A percentile compares a stretch with the other conserved stretches of the same genome.
Evolutionary conservation across 2,113 vertebrate species (phyloP).

Genomic region (Lamprotornis superbus): DNA sequence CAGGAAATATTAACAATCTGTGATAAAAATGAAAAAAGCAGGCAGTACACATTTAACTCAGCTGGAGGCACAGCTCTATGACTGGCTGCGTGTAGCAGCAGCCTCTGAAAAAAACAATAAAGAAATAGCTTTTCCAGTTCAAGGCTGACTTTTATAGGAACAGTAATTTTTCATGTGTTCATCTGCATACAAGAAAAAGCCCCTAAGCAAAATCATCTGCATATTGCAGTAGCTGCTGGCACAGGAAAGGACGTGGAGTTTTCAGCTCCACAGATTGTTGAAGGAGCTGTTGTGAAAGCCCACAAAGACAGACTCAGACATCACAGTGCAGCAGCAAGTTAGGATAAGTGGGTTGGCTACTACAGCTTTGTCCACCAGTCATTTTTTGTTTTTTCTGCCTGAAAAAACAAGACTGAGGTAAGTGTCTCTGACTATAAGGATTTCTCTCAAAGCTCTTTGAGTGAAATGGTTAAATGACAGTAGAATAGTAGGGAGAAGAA

Average conservation of each 20-base stretch:
- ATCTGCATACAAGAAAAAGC: not conserved
- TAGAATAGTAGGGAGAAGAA: not conserved
- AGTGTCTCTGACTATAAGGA: not conserved
- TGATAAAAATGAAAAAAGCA: constrained; percentile 22
- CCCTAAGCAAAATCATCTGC: not conserved
- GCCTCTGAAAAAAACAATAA: not conserved
- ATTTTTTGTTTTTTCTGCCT: not conserved
- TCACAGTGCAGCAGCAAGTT: not conserved
- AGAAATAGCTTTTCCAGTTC: not conserved
- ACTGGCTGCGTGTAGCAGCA: not conserved
- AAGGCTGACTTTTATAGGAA: not conserved
- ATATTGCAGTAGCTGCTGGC: not conserved
- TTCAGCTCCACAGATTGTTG: not conserved
- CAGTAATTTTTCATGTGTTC: not conserved
- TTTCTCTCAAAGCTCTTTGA: not conserved
- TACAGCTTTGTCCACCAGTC: not conserved
- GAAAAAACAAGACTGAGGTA: not conserved
- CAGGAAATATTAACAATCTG: constrained; percentile 46
- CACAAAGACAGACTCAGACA: not conserved
- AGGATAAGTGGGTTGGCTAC: not conserved
- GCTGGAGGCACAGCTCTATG: not conserved
- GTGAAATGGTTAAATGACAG: not conserved
- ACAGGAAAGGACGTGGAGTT: not conserved
- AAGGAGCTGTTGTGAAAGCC: not conserved
- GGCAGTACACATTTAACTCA: not conserved